Base-by-base conservation (phyloP, 1,140 invertebrate genomes). In the Melipona quadrifasciata region DNA sequence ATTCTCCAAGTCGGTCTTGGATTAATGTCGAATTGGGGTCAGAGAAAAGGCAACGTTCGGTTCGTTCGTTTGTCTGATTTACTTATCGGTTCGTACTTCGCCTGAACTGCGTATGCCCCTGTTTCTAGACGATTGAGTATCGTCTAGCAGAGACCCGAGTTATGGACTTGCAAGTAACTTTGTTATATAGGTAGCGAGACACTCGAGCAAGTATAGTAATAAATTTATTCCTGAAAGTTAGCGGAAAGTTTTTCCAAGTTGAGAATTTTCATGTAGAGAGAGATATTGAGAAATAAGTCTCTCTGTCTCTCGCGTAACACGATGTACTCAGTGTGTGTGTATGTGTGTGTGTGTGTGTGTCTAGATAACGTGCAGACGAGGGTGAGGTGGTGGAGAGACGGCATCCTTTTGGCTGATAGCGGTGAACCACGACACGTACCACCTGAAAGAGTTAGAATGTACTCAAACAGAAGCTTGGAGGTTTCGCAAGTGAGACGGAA, bases 401-500 rank as follows among this genome's bases (percentile, higher is more conserved):
- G 95, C 17, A 92, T 93, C 1, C 90, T 96, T 1, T 91, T 97
- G 17, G 96, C 96, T 0, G 97, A 97, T 91, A 97, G 96, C 83
- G 94, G 94, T 1, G 94, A 96, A 75, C 93, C 93, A 24, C 91
- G 93, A 34, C 83, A 95, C 4, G 79, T 90, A 2, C 89, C 95
- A 2, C 95, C 96, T 0, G 94, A 95, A 39, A 94, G 97, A 51
- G 93, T 97, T 27, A 94, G 95, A 78, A 95, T 97, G 91, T 96
- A 96, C 93, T 91, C 94, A n/a, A 97, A 97, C 91, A 96, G 96
- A 78, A 97, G 97, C 73, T 92, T 97, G 27, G 96, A 97, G 94
- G 95, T 97, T 21, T 93, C 95, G 0, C 91, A 95, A 34, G 93
- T 97, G 0, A 93, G 95, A 70, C 94, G 96, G 0, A 93, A 94